Evolutionary conservation across 2,888 invertebrate species (phyloP).

Genomic region (Stenodema calcarata): DNA sequence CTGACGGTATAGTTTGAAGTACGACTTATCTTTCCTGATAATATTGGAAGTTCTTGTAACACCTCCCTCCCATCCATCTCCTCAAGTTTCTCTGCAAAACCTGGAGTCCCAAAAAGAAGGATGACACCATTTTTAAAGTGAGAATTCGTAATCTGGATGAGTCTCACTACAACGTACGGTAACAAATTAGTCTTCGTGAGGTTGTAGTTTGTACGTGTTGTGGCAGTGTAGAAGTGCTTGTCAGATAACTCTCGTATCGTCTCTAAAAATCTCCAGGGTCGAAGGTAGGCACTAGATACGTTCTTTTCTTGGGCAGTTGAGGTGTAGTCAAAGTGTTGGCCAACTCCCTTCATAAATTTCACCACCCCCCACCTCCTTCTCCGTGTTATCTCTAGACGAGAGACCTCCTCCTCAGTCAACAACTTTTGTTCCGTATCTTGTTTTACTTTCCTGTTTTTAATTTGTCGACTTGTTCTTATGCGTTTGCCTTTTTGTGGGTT

Average conservation of each 20-base stretch:
- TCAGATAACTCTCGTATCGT: neutral
- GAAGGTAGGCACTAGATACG: neutral
- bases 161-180: too few species aligned
- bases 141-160: too few species aligned
- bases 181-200: neutral
- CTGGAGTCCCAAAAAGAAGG: too few species aligned
- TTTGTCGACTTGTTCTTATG: neutral
- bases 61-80: too few species aligned
- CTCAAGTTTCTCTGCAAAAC: too few species aligned
- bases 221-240: neutral
- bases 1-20: too few species aligned
- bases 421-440: constrained; percentile 4
- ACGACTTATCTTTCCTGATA: too few species aligned
- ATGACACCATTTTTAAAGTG: too few species aligned
- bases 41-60: too few species aligned
- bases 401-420: constrained; percentile 9
- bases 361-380: neutral
- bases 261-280: neutral
- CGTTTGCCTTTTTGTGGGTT: too few species aligned
- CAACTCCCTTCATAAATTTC: constrained; percentile 9
- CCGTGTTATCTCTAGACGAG: neutral
- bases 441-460: neutral
- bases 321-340: constrained; percentile 7
- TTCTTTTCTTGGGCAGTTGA: neutral
- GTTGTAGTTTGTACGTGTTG: neutral